Base-by-base conservation (phyloP, 2,113 vertebrate genomes). In the Seriola dumerili region DNA sequence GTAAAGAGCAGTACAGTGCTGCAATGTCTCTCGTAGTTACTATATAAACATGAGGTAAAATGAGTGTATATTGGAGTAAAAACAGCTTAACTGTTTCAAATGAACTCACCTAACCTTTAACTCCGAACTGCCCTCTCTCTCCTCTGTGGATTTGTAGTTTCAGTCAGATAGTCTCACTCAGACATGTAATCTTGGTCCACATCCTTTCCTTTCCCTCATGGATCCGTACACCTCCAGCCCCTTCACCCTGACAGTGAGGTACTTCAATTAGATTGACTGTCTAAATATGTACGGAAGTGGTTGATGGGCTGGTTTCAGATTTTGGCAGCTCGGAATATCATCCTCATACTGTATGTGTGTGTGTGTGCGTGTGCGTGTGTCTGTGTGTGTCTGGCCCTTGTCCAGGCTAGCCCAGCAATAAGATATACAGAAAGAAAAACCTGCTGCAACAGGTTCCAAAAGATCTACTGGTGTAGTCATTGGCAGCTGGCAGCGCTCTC, bases 381-480 rank as follows among this genome's bases (percentile, higher is more conserved):
- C 61, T 50, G 70, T 77, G 82, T 72, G 65, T 83, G 12, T 76
- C 5, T 92, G 92, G 90, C 91, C 78, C 84, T 65, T 12, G 40
- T 85, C 91, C 93, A 93, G 78, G 62, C 79, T 77, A 90, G 85
- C 68, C 67, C 77, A 81, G 89, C 69, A 90, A 87, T 88, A 89
- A 90, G 88, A 93, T 87, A 89, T 73, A 90, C 67, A 88, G 81
- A 92, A 90, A 82, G 79, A 88, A 82, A 91, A 89, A 92, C 93
- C 90, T 95, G 94, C 87, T 89, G 76, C 85, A 93, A 95, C 95
- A 96, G 93, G 95, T 94, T 92, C 78, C 80, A 76, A 83, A 85
- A 89, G 84, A 79, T 90, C 78, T 85, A 68, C 71, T 69, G 78
- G 86, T 89, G 64, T 77, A 88, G 85, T 85, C 81, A 86, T 9